Conservation (phyloP, 1,140 invertebrate species). For the Drosophila yakuba region DNA sequence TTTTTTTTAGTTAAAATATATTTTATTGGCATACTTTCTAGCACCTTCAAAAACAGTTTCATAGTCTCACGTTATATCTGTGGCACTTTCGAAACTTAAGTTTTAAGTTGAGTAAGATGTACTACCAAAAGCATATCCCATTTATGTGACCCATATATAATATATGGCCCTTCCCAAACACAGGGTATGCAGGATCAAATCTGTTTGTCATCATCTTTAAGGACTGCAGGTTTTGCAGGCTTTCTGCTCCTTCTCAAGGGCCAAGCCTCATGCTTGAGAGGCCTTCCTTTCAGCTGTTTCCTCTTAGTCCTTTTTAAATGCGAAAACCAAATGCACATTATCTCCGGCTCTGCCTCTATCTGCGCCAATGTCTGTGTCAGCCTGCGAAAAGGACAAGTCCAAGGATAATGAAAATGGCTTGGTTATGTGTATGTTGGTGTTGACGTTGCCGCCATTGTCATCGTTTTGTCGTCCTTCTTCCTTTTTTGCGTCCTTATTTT, state of each 20-base stretch:
- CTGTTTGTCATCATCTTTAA: neutral
- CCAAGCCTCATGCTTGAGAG: constrained; percentile 31
- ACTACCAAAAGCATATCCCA: too few relatives aligned
- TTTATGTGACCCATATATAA: too few relatives aligned
- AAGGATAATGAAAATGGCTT: constrained; percentile 75
- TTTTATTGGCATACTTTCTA: too few relatives aligned
- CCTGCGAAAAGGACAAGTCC: constrained; percentile 60
- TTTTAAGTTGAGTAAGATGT: too few relatives aligned
- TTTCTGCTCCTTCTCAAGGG: constrained; percentile 3
- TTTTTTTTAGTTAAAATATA: too few relatives aligned
- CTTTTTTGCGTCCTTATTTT: constrained; percentile 5
- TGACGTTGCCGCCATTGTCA: constrained; percentile 53
- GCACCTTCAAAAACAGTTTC: too few relatives aligned
- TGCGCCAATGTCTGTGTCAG: constrained; percentile 43
- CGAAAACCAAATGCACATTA: constrained; percentile 68
- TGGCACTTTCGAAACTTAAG: too few relatives aligned
- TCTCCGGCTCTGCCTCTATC: constrained; percentile 36
- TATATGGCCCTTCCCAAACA: too few relatives aligned
- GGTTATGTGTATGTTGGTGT: constrained; percentile 43
- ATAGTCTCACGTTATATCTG: too few relatives aligned
- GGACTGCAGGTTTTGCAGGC: neutral
- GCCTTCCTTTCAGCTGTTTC: constrained; percentile 12
- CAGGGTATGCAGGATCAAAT: constrained; percentile 7
- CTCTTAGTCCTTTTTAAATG: constrained; percentile 56
- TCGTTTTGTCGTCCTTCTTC: constrained; percentile 18